These are phyloP conservation scores for Daubentonia madagascariensis DNA, from an alignment of 2,113 vertebrate species.

Conservation along the genomic window DNA sequence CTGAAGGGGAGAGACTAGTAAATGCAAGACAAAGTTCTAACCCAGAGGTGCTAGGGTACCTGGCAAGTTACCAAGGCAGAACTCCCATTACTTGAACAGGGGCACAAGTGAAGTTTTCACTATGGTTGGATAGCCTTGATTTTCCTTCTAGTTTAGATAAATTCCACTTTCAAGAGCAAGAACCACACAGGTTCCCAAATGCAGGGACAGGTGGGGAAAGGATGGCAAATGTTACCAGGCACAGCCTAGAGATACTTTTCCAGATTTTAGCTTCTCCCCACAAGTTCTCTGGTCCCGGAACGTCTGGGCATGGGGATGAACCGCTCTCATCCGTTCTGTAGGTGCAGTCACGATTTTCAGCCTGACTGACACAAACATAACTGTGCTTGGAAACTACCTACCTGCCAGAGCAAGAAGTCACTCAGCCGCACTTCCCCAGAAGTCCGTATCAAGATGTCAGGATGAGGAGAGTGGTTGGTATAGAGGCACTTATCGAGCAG, in stretches of 20 bases:
- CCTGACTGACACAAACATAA: background rate
- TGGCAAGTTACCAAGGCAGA: background rate
- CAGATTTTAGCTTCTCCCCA: background rate
- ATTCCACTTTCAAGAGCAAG: background rate
- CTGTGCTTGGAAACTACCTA: constrained; percentile 66
- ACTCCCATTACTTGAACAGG: background rate
- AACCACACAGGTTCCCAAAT: background rate
- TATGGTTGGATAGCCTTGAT: background rate
- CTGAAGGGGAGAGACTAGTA: background rate
- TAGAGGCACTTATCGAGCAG: constrained; percentile 96
- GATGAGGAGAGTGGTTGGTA: constrained; percentile 94
- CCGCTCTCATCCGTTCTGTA: background rate
- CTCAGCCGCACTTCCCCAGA: constrained; percentile 98
- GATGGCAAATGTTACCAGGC: background rate
- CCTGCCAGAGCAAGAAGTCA: constrained; percentile 99
- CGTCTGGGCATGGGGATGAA: background rate
- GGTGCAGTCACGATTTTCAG: background rate
- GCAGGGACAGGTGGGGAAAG: background rate
- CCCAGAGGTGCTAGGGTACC: background rate
- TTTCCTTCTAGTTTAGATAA: background rate
- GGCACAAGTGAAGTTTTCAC: background rate
- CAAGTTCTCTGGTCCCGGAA: background rate
- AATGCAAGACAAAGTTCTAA: background rate
- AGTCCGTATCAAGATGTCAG: constrained; percentile 96
- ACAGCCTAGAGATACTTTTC: background rate